A percentile compares a stretch with the other conserved stretches of the same genome.
phyloP scores from a whole-genome alignment of 2,797 vertebrate species.

The Tauraco hartlaubi region DNA sequence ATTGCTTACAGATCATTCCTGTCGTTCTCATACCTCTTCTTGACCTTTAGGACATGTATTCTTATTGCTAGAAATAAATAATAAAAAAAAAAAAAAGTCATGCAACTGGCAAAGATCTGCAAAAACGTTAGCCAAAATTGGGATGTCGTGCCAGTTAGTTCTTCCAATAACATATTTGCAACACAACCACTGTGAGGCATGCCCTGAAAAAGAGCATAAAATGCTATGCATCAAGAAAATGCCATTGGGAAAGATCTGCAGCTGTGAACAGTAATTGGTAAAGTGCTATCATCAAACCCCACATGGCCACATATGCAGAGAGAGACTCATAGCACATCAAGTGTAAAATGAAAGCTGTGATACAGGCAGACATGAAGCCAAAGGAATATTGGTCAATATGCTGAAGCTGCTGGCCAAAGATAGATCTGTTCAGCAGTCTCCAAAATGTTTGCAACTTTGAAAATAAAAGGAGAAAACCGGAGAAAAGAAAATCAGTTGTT shows the following conservation, averaged over 20 bases:
- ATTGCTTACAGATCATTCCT: neutral
- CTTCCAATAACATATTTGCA: neutral
- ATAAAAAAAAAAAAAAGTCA: neutral
- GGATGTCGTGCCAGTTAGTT: neutral
- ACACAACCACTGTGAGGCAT: neutral
- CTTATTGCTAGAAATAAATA: neutral
- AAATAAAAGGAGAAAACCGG: neutral
- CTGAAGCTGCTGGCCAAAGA: neutral
- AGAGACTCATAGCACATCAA: slow-evolving; percentile 40
- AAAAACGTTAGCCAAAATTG: neutral
- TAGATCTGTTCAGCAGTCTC: neutral
- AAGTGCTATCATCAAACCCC: slow-evolving; percentile 66
- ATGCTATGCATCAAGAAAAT: slow-evolving; percentile 21
- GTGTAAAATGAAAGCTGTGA: slow-evolving; percentile 61
- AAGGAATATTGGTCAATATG: slow-evolving; percentile 39
- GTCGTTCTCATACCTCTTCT: neutral
- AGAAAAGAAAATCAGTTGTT: neutral
- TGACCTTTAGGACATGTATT: neutral
- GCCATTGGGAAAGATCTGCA: slow-evolving; percentile 62
- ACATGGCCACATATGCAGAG: slow-evolving; percentile 56
- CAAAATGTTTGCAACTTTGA: neutral
- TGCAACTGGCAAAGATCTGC: neutral
- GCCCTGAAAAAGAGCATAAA: slow-evolving; percentile 33
- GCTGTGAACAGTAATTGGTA: slow-evolving; percentile 69
- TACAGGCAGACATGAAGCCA: slow-evolving; percentile 12